phyloP scores from a whole-genome alignment of 2,888 invertebrate species.

The Dermolepida albohirtum region DNA sequence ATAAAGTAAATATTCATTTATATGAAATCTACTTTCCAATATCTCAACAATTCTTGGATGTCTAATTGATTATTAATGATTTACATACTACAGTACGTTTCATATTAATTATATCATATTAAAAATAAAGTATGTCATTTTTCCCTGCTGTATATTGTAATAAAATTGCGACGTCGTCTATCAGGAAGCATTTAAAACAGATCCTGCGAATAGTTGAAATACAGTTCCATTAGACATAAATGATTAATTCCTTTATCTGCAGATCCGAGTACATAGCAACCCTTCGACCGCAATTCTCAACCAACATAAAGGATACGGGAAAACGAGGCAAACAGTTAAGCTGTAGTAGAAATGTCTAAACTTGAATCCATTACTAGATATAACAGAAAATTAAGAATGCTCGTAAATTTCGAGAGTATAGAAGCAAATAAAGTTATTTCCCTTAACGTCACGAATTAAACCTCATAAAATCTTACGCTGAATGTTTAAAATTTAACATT shows the following conservation, averaged over 20 bases:
- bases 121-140: too few relatives aligned
- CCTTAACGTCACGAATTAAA: conserved; percentile 1
- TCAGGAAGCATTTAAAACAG: too few relatives aligned
- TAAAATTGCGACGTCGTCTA: too few relatives aligned
- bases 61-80: too few relatives aligned
- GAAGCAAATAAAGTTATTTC: not conserved
- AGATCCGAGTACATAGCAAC: conserved; percentile 17
- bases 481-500: conserved; percentile 10
- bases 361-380: not conserved
- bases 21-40: too few relatives aligned
- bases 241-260: conserved; percentile 26
- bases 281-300: conserved; percentile 25
- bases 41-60: too few relatives aligned
- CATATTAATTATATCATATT: too few relatives aligned
- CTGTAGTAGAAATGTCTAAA: not conserved
- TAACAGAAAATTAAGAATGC: not conserved
- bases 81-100: too few relatives aligned
- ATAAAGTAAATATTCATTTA: too few relatives aligned
- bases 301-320: conserved; percentile 6
- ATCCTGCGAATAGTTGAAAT: not conserved
- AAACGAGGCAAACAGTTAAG: conserved; percentile 11
- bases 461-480: not conserved
- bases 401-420: not conserved
- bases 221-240: conserved; percentile 7
- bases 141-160: too few relatives aligned